These are phyloP conservation scores for Alosa sapidissima DNA, from an alignment of 2,797 vertebrate species.

Conservation along the genomic window DNA sequence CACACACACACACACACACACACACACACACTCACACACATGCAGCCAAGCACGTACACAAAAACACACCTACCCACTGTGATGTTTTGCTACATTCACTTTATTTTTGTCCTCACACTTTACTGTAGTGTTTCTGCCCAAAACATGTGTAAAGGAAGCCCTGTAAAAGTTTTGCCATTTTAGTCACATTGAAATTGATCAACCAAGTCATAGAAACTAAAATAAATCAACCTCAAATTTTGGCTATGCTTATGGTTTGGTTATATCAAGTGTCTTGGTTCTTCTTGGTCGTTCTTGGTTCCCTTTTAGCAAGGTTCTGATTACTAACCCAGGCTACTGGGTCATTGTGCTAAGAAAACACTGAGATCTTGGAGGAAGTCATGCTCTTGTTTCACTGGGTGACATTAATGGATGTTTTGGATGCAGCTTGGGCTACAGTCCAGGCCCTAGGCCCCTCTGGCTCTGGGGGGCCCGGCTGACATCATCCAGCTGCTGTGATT, in stretches of 20 bases:
- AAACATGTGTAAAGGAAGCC: background rate
- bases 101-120: conserved; percentile 36
- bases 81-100: background rate
- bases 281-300: background rate
- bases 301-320: conserved; percentile 57
- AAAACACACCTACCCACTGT: conserved; percentile 27
- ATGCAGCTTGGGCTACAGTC: background rate
- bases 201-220: background rate
- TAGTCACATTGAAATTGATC: background rate
- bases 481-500: conserved; percentile 4
- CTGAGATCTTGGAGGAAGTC: background rate
- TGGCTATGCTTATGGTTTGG: background rate
- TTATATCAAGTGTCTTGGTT: background rate
- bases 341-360: background rate
- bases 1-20: background rate
- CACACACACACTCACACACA: conserved; percentile 6
- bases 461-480: background rate
- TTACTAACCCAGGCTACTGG: conserved; percentile 46
- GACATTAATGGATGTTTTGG: conserved; percentile 12
- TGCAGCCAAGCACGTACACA: conserved; percentile 21
- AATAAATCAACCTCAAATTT: background rate
- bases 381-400: background rate
- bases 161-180: background rate
- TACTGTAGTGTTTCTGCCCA: conserved; percentile 46
- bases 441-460: background rate